A percentile compares a stretch with the other conserved stretches of the same genome.
Conservation (phyloP, 2,113 vertebrate genomes). For the Podocnemis expansa region DNA sequence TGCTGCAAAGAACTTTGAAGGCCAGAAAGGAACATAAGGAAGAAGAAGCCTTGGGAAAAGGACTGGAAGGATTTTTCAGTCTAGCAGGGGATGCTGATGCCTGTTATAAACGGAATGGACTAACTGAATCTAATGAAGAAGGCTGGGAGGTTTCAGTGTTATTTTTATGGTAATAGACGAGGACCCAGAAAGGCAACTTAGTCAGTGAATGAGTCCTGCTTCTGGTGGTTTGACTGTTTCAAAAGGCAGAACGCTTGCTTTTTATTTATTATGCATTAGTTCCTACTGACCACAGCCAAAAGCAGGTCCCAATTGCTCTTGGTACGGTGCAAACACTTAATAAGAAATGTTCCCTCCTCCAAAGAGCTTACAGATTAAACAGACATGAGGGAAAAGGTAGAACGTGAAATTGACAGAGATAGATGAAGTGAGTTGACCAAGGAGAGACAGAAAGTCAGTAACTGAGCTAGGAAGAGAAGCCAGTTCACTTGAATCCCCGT, state of each 20-base stretch:
- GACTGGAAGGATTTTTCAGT: not conserved
- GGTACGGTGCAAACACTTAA: not conserved
- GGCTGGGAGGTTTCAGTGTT: conserved; percentile 43
- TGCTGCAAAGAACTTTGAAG: not conserved
- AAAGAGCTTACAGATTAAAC: not conserved
- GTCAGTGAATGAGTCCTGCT: not conserved
- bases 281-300: not conserved
- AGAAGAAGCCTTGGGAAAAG: not conserved
- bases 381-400: not conserved
- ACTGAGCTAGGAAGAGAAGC: not conserved
- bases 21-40: not conserved
- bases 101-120: conserved; percentile 63
- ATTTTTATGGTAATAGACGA: conserved; percentile 23
- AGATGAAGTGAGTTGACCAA: not conserved
- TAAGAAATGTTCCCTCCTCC: not conserved
- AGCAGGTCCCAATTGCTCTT: not conserved
- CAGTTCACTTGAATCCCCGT: not conserved
- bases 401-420: not conserved
- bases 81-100: not conserved
- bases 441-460: not conserved
- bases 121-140: conserved; percentile 52
- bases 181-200: not conserved
- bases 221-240: not conserved
- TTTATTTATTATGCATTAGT: not conserved
- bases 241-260: not conserved